A percentile compares a stretch with the other conserved stretches of the same genome.
Conservation (phyloP, 2,888 invertebrate genomes). For the Acleris cristana region DNA sequence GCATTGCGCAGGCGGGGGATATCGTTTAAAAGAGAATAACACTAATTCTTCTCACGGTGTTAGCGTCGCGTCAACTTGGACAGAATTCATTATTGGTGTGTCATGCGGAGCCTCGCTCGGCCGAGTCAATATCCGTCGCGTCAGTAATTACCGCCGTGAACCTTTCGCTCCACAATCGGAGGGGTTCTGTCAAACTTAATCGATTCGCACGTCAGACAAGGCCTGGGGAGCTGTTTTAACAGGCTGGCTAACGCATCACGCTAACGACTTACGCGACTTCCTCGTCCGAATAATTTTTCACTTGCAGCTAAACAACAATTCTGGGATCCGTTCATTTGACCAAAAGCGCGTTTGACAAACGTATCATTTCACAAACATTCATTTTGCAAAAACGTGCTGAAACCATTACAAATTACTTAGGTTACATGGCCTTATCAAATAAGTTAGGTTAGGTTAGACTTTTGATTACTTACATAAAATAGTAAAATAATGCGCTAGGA, state of each 20-base stretch:
- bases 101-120: conserved; percentile 55
- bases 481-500: too few relatives aligned
- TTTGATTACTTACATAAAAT: too few relatives aligned
- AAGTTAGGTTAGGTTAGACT: too few relatives aligned
- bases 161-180: conserved; percentile 66
- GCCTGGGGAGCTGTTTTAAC: conserved; percentile 58
- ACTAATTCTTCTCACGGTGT: conserved; percentile 58
- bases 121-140: conserved; percentile 56
- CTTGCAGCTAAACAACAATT: conserved; percentile 51
- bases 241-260: conserved; percentile 61
- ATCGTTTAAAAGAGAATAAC: conserved; percentile 61
- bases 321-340: background rate
- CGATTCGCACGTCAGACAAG: conserved; percentile 69
- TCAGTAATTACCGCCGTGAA: conserved; percentile 67
- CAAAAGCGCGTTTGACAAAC: too few relatives aligned
- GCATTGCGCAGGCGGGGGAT: conserved; percentile 45
- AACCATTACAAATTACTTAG: too few relatives aligned
- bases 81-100: conserved; percentile 76
- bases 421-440: too few relatives aligned
- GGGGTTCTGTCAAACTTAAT: conserved; percentile 75
- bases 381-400: too few relatives aligned
- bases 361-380: too few relatives aligned
- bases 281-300: conserved; percentile 55
- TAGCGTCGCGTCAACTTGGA: conserved; percentile 67
- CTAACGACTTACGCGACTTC: conserved; percentile 62